These are phyloP conservation scores for Triplophysa tibetana DNA, from an alignment of 2,113 vertebrate genomes.

Conservation along the genomic window DNA sequence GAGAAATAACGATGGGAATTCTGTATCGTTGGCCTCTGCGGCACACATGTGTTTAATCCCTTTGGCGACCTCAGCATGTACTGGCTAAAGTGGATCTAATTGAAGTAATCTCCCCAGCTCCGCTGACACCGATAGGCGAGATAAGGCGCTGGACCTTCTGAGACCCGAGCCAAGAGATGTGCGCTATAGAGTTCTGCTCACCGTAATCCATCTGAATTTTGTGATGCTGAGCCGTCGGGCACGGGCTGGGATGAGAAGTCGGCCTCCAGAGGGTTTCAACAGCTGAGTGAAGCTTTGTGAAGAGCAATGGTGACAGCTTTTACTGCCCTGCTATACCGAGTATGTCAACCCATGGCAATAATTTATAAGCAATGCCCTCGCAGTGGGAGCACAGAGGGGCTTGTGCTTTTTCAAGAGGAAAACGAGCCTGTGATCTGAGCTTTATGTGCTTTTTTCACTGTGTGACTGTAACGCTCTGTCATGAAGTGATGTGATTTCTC, in stretches of 20 bases:
- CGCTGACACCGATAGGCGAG: conserved; percentile 60
- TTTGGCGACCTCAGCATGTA: conserved; percentile 59
- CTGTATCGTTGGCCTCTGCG: neutral
- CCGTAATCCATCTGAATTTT: conserved; percentile 28
- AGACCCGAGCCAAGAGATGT: neutral
- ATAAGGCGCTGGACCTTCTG: conserved; percentile 51
- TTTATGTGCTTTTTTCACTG: conserved; percentile 8
- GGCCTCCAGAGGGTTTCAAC: conserved; percentile 28
- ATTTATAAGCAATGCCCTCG: conserved; percentile 45
- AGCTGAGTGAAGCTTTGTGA: conserved; percentile 44
- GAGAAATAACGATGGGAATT: conserved; percentile 28
- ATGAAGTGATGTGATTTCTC: neutral
- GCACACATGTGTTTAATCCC: conserved; percentile 16
- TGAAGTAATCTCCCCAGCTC: conserved; percentile 63
- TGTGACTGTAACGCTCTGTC: neutral
- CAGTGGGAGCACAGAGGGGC: conserved; percentile 22
- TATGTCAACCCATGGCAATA: conserved; percentile 40
- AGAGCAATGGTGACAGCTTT: conserved; percentile 44
- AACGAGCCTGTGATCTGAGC: conserved; percentile 24
- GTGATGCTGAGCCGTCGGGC: conserved; percentile 9
- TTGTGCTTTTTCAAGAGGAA: conserved; percentile 38
- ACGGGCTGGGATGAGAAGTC: conserved; percentile 22
- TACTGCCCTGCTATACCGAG: conserved; percentile 48
- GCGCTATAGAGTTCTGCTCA: conserved; percentile 1
- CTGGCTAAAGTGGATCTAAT: conserved; percentile 62